phyloP scores from a whole-genome alignment of 2,113 vertebrate species.

The Clupea harengus region DNA sequence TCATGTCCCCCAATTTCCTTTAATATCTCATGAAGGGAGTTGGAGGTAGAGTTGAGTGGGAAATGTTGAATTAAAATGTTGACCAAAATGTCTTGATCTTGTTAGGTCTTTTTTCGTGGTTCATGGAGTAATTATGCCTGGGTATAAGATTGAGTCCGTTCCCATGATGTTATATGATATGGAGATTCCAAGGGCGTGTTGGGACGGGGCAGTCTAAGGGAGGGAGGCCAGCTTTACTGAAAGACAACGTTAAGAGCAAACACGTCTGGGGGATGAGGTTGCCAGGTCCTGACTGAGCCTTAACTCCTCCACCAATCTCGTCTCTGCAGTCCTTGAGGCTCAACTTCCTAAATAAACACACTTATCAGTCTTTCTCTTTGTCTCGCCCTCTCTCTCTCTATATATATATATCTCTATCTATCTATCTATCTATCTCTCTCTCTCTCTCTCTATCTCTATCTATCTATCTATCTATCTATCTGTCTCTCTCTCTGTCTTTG shows the following conservation, averaged over 20 bases:
- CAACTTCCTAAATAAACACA: conserved; percentile 27
- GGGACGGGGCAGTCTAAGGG: background rate
- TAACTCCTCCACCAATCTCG: conserved; percentile 5
- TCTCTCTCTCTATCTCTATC: conserved; percentile 1
- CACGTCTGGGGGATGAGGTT: conserved; percentile 25
- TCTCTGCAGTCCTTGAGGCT: conserved; percentile 18
- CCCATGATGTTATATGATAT: conserved; percentile 21
- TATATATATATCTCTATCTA: background rate
- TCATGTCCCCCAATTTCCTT: background rate
- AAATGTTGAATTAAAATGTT: background rate
- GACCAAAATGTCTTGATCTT: no score
- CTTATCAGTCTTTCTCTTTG: background rate
- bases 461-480: background rate
- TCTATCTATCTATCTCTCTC: background rate
- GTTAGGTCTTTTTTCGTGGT: background rate
- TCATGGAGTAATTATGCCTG: background rate
- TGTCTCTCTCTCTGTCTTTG: conserved; percentile 4
- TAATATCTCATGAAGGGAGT: background rate
- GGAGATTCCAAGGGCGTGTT: conserved; percentile 24
- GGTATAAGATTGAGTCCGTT: background rate
- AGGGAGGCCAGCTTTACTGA: conserved; percentile 10
- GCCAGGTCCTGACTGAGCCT: conserved; percentile 3
- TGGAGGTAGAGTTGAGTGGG: background rate
- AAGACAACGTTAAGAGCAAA: conserved; percentile 17
- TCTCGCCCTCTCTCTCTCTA: background rate